Conservation (phyloP, 1,140 invertebrate species). For the honey bee (Apis mellifera) region Amel_HAv3.1 CM009939.2:8199501-8200000, state of each 20-base stretch:
- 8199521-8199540: conserved; percentile 10
- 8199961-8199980: neutral
- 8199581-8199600: conserved; percentile 1
- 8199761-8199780: neutral
- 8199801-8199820: neutral
- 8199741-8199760: neutral
- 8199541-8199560: conserved; percentile 3
- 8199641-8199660: no score
- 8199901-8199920: conserved; percentile 26
- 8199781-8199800: neutral
- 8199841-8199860: conserved; percentile 38
- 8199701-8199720: neutral
- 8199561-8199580: neutral
- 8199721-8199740: no score
- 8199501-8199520: conserved; percentile 13
- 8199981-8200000: neutral
- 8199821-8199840: neutral
- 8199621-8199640: no score
- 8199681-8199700: neutral
- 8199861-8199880: neutral
- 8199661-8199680: neutral
- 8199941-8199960: neutral
- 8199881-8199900: neutral
- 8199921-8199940: neutral
- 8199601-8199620: no score